These are phyloP conservation scores for Apotomis turbidana DNA, from an alignment of 2,888 invertebrate genomes.

Conservation along the genomic window DNA sequence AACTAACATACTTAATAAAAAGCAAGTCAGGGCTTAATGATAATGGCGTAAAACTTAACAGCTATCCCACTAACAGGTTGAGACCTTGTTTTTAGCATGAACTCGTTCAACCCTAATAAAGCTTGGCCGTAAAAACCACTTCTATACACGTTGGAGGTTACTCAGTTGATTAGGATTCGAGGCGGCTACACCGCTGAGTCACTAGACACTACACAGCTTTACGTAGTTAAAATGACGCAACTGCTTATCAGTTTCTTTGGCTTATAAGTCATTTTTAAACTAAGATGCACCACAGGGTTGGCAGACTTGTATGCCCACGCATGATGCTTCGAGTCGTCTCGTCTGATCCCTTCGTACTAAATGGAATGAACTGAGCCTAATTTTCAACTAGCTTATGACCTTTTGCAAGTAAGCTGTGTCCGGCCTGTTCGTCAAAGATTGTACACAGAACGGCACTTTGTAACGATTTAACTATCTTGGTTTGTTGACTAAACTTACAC, in stretches of 20 bases:
- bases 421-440: constrained; percentile 24
- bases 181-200: constrained; percentile 50
- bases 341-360: background rate
- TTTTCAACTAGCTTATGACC: background rate
- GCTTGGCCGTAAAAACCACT: constrained; percentile 34
- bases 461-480: constrained; percentile 8
- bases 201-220: constrained; percentile 28
- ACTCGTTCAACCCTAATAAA: constrained; percentile 31
- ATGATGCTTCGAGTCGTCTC: constrained; percentile 11
- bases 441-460: constrained; percentile 23
- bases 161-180: constrained; percentile 45
- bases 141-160: constrained; percentile 40
- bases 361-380: background rate
- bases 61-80: background rate
- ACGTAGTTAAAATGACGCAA: background rate
- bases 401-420: background rate
- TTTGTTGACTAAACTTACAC: constrained; percentile 25
- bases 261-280: background rate
- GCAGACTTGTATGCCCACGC: constrained; percentile 64
- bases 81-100: constrained; percentile 12
- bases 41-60: background rate
- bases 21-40: background rate
- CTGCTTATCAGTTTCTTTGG: background rate
- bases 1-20: too few species aligned
- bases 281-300: constrained; percentile 28